Base-by-base conservation (phyloP, 2,113 vertebrate genomes). In the Grantiella picta region DNA sequence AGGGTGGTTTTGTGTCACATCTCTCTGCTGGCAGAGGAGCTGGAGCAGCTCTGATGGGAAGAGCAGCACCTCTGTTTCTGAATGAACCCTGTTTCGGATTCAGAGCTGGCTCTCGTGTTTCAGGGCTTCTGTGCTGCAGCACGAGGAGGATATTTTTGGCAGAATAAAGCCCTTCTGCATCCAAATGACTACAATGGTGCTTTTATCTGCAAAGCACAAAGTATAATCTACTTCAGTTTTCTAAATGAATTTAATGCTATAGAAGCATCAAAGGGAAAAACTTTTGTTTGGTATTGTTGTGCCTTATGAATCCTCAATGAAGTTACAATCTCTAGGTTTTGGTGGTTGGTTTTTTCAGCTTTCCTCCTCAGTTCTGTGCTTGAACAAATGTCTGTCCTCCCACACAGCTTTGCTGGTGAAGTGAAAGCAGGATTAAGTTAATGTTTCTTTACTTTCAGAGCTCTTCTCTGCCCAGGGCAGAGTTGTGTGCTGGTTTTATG, bases 221-320 rank as follows among this genome's bases (percentile, higher is more conserved):
- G 50, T 87, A 27, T 85, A 79, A 42, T 60, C 53, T 71, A 16
- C 87, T 94, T 89, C n/a, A 18, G 77, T 57, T 33, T 92, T 75
- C 65, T 76, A 84, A 86, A 89, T 84, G 12, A 92, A 77, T 90
- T 77, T 81, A 79, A 89, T 89, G 45, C 38, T 80, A 53, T 11
- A 19, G 59, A 91, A 82, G 50, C 73, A 72, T 69, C 73, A 81
- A 80, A 90, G 69, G 57, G 29, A 8, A 85, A 79, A 75, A 40
- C 17, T 28, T 45, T 36, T 82, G 18, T 44, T 92, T 87, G 42
- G 36, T 53, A 9, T 57, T 82, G 44, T 86, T 60, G 81, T 17
- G 70, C 66, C 23, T 75, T 72, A 15, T 76, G 89, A 95, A 95
- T 94, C 57, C 80, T 91, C 86, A 94, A 56, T 76, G 86, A 89